Base-by-base conservation (phyloP, 2,113 vertebrate genomes). In the Felis catus region DNA sequence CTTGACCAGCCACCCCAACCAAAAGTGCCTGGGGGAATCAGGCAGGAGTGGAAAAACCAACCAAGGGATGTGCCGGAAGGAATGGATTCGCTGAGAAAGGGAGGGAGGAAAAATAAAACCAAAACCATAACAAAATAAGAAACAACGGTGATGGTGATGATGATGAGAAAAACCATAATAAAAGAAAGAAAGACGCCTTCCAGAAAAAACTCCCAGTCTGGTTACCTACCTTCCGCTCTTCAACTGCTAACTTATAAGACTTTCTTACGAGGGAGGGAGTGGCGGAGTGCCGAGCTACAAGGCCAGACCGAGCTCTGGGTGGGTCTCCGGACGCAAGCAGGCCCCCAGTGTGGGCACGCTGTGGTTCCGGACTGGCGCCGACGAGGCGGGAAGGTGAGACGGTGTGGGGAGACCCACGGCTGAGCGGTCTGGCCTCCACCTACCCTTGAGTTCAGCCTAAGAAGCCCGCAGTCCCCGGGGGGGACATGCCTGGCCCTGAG, bases 181-280 rank as follows among this genome's bases (percentile, higher is more conserved):
- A 98, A n/a, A 98, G 98, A 98, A 98, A 98, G 98, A 98, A 98
- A 98, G 97, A 86, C 97, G 96, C 97, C 97, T 98, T 98, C 97
- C 98, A 98, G 98, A 98, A 98, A 98, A 98, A 95, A 96, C 95
- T 98, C 98, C 98, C 98, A 97, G 98, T 94, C 98, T 98, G 96
- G 98, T 99, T 99, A 99, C 99, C 99, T 99, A 99, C 99, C 99
- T 99, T 99, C 98, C 98, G 98, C 33, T 98, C 98, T 99, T 99
- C 99, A 99, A 99, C 99, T 97, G 99, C 98, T 99, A 99, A 98
- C 98, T 99, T 99, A 99, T 63, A 97, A 99, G 99, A 99, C 99
- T 99, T 99, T 99, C 99, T 99, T 99, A 99, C 98, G 98, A 99
- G 97, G 98, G 98, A 94, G 96, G 98, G 95, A 82, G 45, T 16